A percentile compares a stretch with the other conserved stretches of the same genome.
These are phyloP conservation scores for Oedothorax gibbosus DNA, from an alignment of 1,140 invertebrate genomes.

Conservation along the genomic window DNA sequence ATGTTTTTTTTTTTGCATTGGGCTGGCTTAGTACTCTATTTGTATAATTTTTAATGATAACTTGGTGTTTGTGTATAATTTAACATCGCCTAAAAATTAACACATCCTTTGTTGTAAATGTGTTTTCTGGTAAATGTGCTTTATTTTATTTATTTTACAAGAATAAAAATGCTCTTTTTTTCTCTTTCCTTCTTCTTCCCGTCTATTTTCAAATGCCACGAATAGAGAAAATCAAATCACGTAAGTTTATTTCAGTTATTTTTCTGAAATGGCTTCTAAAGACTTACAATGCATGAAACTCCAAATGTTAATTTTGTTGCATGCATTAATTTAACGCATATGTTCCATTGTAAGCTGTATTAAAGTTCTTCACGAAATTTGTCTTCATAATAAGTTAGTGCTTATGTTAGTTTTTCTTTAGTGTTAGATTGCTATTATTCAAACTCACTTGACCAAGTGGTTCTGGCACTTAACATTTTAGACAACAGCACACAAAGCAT, in stretches of 20 bases:
- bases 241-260: conserved; percentile 59
- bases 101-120: background rate
- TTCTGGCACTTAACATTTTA: too few relatives aligned
- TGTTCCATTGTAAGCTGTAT: too few relatives aligned
- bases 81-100: background rate
- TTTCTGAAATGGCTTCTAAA: conserved; percentile 38
- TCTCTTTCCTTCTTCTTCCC: conserved; percentile 38
- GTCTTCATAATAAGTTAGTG: too few relatives aligned
- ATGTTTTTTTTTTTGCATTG: conserved; percentile 22
- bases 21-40: background rate
- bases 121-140: conserved; percentile 9
- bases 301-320: too few relatives aligned
- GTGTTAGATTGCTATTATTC: too few relatives aligned
- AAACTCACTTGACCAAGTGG: too few relatives aligned
- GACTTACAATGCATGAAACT: conserved; percentile 14
- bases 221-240: conserved; percentile 59
- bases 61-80: background rate
- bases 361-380: too few relatives aligned
- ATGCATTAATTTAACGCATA: too few relatives aligned
- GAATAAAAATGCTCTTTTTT: conserved; percentile 46
- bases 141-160: conserved; percentile 31
- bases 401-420: too few relatives aligned
- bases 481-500: too few relatives aligned
- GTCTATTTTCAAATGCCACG: conserved; percentile 49
- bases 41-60: background rate